These are phyloP conservation scores for Brachyopa scutellaris DNA, from an alignment of 2,888 invertebrate species.

Conservation along the genomic window DNA sequence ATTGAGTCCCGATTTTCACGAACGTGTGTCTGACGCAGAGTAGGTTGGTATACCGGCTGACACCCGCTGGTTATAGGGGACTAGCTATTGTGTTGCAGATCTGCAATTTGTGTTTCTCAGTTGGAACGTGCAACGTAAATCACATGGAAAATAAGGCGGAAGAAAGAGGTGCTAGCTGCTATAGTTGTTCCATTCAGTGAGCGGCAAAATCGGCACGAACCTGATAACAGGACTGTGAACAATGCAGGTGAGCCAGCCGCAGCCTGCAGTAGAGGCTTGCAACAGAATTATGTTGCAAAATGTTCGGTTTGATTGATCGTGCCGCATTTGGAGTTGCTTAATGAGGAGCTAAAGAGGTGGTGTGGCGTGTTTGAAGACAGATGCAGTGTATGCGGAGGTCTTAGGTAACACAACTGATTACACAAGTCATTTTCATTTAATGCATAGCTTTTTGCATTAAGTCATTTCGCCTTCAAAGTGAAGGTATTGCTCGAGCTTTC, in stretches of 20 bases:
- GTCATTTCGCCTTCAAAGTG: no score
- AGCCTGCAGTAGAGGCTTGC: not conserved
- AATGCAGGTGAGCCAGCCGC: slow-evolving; percentile 29
- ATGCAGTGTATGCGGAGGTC: no score
- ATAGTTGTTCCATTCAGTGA: slow-evolving; percentile 2
- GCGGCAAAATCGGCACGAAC: slow-evolving; percentile 43
- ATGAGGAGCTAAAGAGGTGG: not conserved
- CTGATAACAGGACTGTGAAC: slow-evolving; percentile 38
- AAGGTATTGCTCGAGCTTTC: no score
- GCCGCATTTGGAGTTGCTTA: slow-evolving; percentile 30
- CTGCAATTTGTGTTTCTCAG: slow-evolving; percentile 39
- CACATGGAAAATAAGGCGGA: slow-evolving; percentile 40
- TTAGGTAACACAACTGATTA: no score
- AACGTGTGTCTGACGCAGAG: slow-evolving; percentile 49
- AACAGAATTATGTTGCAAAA: slow-evolving; percentile 4
- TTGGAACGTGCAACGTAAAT: slow-evolving; percentile 61
- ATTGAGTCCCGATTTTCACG: slow-evolving; percentile 43
- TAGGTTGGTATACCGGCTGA: slow-evolving; percentile 1
- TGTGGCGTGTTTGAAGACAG: not conserved
- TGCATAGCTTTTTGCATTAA: no score
- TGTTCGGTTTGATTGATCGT: slow-evolving; percentile 47
- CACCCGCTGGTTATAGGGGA: slow-evolving; percentile 7
- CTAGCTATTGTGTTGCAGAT: slow-evolving; percentile 55
- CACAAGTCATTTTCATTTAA: no score
- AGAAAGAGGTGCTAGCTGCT: not conserved